A percentile compares a stretch with the other conserved stretches of the same genome.
These are phyloP conservation scores for Palythoa heliodiscus DNA, from an alignment of 92 coral and sea anemone genomes.

Conservation along the genomic window DNA sequence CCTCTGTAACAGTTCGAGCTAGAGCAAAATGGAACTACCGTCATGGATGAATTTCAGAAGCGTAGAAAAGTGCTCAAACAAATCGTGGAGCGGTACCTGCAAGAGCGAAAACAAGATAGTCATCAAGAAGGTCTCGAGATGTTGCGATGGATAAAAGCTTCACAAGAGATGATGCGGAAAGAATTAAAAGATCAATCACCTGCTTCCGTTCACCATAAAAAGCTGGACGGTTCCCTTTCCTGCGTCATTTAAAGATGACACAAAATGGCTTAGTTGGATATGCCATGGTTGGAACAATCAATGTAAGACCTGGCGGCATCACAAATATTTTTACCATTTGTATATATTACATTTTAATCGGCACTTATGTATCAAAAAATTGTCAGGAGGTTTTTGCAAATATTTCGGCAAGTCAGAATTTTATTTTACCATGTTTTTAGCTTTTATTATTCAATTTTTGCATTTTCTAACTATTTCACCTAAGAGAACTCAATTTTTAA, in stretches of 20 bases:
- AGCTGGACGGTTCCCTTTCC: neutral
- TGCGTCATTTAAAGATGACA: neutral
- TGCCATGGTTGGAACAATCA: too few relatives aligned
- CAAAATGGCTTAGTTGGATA: neutral
- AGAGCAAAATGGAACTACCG: neutral
- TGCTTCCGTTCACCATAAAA: neutral
- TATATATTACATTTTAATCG: too few relatives aligned
- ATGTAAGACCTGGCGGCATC: too few relatives aligned
- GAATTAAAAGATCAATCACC: neutral
- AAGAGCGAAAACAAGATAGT: slow-evolving; percentile 30
- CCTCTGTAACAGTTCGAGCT: neutral
- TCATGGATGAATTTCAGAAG: neutral
- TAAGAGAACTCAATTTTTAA: too few relatives aligned
- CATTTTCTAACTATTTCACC: too few relatives aligned
- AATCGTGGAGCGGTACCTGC: slow-evolving; percentile 46
- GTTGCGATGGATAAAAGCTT: slow-evolving; percentile 25
- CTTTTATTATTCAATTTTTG: too few relatives aligned
- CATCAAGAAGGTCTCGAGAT: slow-evolving; percentile 29
- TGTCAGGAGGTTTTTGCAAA: too few relatives aligned
- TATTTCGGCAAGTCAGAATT: too few relatives aligned
- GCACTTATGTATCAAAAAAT: too few relatives aligned
- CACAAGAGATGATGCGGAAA: slow-evolving; percentile 44
- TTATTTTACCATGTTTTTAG: too few relatives aligned
- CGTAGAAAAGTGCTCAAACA: slow-evolving; percentile 33
- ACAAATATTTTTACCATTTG: too few relatives aligned